Evolutionary conservation across 2,888 invertebrate species (phyloP), one percentile per base, ranked within the genome.

Genomic region (Choristoneura rosaceana): DNA sequence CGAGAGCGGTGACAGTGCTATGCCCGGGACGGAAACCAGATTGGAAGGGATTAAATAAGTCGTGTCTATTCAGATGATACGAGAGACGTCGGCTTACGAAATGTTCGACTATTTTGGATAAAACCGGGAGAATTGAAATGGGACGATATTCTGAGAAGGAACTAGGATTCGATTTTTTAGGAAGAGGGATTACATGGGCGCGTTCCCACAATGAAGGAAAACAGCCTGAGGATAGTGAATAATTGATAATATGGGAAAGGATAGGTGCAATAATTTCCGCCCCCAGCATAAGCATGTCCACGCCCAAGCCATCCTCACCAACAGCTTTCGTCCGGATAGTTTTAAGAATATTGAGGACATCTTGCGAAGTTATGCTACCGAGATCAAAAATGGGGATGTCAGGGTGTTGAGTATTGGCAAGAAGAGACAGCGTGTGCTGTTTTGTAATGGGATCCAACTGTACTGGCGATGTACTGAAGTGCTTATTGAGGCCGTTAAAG

Each of bases 191-290:
- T 5, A 38, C 38, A 38, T 38, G 38, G 3, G 38, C 38, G 3
- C 38, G 38, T 38, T 38, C 3, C 38, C 38, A 76, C 64, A 4
- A 25, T 0, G 50, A 63, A 3, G 77, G 76, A 69, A 76, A 76
- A 8, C 43, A n/a, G 12, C 60, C 25, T 7, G 52, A 25, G 5
- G 52, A 33, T 0, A 76, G 38, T 14, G 76, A 78, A 38, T 61
- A 73, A 33, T 76, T 77, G 1, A 75, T 47, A n/a, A 77, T 75
- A 17, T 71, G 69, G 1, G 67, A 62, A 4, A 74, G 15, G 3
- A 64, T 62, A 0, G 60, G 64, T 15, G 55, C 52, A 5, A 65
- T 41, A 0, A 0, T 8, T 2, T 65, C 41, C 65, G 65, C 65
- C 38, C 34, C 65, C 15, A 41, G 65, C 41, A 67, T 14, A 5